phyloP scores from a whole-genome alignment of 2,113 vertebrate genomes.

The Lampris incognitus region DNA sequence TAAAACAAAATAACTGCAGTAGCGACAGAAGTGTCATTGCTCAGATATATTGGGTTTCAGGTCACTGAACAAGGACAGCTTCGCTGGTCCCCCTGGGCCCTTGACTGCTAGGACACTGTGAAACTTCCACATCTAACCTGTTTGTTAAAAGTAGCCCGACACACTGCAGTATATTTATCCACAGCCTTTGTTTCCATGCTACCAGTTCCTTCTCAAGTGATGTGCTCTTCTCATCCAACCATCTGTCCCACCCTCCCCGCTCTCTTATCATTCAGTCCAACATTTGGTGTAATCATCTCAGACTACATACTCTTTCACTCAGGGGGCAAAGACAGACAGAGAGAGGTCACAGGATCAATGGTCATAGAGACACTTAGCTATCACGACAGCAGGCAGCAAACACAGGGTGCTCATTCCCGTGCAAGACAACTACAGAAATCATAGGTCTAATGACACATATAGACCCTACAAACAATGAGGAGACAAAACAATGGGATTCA shows the following conservation, averaged over 20 bases:
- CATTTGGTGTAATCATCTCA: slow-evolving; percentile 1
- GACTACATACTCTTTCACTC: slow-evolving; percentile 47
- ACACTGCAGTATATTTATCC: not conserved
- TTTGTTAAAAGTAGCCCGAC: slow-evolving; percentile 14
- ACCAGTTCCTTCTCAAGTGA: not conserved
- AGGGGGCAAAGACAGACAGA: slow-evolving; percentile 42
- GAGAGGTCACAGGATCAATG: slow-evolving; percentile 15
- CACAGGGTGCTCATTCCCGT: slow-evolving; percentile 49
- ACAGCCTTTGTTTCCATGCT: not conserved
- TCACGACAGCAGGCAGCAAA: slow-evolving; percentile 44
- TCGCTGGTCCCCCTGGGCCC: not conserved
- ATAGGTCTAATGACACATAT: slow-evolving; percentile 37
- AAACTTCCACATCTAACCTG: not conserved
- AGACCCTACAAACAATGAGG: slow-evolving; percentile 21
- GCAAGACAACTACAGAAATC: slow-evolving; percentile 34
- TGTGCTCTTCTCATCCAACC: not conserved
- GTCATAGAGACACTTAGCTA: slow-evolving; percentile 18
- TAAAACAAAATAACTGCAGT: slow-evolving; percentile 55
- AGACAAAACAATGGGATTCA: slow-evolving; percentile 21
- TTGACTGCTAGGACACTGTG: slow-evolving; percentile 8
- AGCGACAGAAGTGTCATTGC: slow-evolving; percentile 25
- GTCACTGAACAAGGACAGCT: slow-evolving; percentile 50
- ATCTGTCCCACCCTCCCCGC: not conserved
- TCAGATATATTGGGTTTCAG: slow-evolving; percentile 51
- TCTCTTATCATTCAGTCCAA: slow-evolving; percentile 1